Percentiles rank a stretch among this genome's conserved stretches.
phyloP scores from a whole-genome alignment of 1,140 invertebrate species.

The Drosophila baimaii region DNA sequence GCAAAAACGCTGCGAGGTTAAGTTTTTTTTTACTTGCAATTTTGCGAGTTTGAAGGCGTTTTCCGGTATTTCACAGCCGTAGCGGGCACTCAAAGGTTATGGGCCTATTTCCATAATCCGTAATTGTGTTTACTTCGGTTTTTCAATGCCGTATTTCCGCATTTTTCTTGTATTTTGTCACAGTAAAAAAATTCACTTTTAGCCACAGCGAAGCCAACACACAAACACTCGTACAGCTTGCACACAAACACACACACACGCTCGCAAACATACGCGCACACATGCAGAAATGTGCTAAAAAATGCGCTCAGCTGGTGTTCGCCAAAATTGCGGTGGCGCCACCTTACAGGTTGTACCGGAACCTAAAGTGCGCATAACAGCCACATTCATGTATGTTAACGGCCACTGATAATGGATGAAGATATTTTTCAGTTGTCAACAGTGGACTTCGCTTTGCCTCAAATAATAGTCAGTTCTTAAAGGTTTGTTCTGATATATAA shows the following conservation, averaged over 20 bases:
- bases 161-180: constrained; percentile 67
- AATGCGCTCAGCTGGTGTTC: constrained; percentile 59
- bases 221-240: constrained; percentile 20
- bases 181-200: constrained; percentile 70
- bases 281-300: constrained; percentile 63
- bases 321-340: constrained; percentile 5
- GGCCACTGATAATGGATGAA: background rate
- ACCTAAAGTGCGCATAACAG: constrained; percentile 19
- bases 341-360: background rate
- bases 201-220: constrained; percentile 27
- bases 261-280: constrained; percentile 6
- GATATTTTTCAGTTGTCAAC: background rate
- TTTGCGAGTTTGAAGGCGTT: constrained; percentile 42
- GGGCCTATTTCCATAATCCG: constrained; percentile 26
- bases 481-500: too few species aligned
- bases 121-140: constrained; percentile 38
- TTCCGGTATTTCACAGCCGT: constrained; percentile 17
- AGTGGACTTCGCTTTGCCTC: too few species aligned
- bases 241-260: background rate
- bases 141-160: constrained; percentile 33
- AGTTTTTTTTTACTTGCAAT: constrained; percentile 69
- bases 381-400: background rate
- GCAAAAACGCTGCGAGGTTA: constrained; percentile 75
- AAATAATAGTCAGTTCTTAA: too few species aligned
- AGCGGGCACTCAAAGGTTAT: constrained; percentile 22